Conservation (phyloP, 1,140 invertebrate species). For the Drosophila baimaii region DNA sequence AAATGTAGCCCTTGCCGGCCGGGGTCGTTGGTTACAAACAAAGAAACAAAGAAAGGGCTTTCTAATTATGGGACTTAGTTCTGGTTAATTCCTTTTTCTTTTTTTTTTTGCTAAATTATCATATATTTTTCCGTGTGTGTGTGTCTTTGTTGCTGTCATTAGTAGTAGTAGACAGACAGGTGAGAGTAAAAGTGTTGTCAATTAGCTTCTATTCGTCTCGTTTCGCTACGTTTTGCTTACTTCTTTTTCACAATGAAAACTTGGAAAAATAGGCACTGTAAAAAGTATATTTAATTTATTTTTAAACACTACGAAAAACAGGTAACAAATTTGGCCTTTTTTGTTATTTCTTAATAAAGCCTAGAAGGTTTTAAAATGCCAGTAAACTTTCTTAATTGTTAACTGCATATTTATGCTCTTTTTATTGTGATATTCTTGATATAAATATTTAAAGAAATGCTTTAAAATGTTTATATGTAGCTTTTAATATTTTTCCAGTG, state of each 20-base stretch:
- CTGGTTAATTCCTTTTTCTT: slow-evolving; percentile 14
- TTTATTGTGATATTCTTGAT: background rate
- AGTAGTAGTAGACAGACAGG: too few relatives aligned
- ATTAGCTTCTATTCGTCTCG: slow-evolving; percentile 9
- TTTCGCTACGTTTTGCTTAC: background rate
- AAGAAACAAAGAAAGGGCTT: slow-evolving; percentile 4
- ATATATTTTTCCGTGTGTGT: background rate
- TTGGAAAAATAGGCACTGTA: slow-evolving; percentile 6
- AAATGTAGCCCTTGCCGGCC: background rate
- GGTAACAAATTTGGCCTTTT: too few relatives aligned
- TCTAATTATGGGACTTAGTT: slow-evolving; percentile 1
- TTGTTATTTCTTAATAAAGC: too few relatives aligned
- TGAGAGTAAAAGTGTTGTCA: slow-evolving; percentile 44
- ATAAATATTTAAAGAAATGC: background rate
- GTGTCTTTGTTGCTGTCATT: background rate
- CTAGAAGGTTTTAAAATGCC: too few relatives aligned
- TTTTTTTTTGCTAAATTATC: background rate
- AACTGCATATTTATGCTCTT: too few relatives aligned
- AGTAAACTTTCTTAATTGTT: too few relatives aligned
- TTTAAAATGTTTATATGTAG: too few relatives aligned
- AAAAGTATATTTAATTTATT: background rate
- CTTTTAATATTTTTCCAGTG: too few relatives aligned
- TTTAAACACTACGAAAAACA: background rate
- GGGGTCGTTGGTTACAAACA: background rate
- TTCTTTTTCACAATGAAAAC: slow-evolving; percentile 1